Base-by-base conservation (phyloP, 2,888 invertebrate genomes). In the Papilio demoleus region DNA sequence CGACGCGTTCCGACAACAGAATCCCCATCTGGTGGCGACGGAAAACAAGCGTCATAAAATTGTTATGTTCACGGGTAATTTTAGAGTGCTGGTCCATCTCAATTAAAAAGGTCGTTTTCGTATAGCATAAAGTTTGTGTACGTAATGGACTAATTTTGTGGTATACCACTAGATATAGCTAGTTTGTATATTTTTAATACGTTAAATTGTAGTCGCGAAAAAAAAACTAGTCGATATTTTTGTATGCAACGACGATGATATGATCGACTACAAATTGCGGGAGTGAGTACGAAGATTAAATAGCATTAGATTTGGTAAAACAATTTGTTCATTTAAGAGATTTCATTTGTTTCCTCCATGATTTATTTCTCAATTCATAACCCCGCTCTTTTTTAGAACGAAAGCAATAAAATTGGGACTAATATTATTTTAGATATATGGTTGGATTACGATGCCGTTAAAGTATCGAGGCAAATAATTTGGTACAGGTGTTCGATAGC, bases 41-140 rank as follows among this genome's bases (percentile, higher is more conserved):
- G 36, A 47, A 47, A 66, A 60, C 36, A 60, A 59, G 42, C 59
- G 47, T 60, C 66, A 66, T 66, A 47, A 66, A 66, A 60, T 47
- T 60, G 59, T 66, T 42, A 66, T 60, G 59, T 60, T 36, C 59
- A 14, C 8, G 59, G 47, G 66, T 60, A 60, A 66, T 66, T 60
- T 66, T 66, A 60, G 59, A 66, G 59, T 60, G 65, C 36, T 24
- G 63, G 63, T 36, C 31, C 34, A 36, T 63, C 9, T 31, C n/a
- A 56, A 56, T 56, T 56, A 56, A 56, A 56, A 56, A 56, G 17
- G 17, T 31, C 31, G 31, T 31, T 56, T 56, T 56, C 24, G 31
- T 27, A 31, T 31, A 31, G 53, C 53, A 31, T 56, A 56, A 56
- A 31, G 31, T 31, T 56, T 45, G 19, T 19, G 42, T 9, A 45